Evolutionary conservation across 2,113 vertebrate genomes (phyloP), one percentile per base, ranked within the genome.

Genomic region (Grus americana): DNA sequence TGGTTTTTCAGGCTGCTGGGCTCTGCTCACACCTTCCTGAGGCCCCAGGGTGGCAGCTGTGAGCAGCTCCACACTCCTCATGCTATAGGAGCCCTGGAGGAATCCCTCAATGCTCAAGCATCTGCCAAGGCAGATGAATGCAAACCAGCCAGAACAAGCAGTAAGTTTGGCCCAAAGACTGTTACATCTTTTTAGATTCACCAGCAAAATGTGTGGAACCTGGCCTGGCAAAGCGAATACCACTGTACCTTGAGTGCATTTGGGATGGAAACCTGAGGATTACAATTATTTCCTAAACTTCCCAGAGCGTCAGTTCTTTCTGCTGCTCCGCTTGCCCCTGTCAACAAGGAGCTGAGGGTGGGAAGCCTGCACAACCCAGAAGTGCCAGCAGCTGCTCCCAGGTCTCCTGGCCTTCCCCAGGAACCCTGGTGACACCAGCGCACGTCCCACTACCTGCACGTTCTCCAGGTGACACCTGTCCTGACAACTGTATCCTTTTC

Each of bases 381-480:
- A 79, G 36, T 32, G 42, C 27, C 74, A 68, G 61, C 47, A 47
- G 38, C n/a, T 5, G 8, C 26, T 55, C 15, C n/a, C n/a, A 67
- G n/a, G n/a, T 18, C 40, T 79, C 54, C 47, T 32, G 38, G 15
- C 36, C 24, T 46, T 80, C 55, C 38, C 62, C 30, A 22, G 27
- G 9, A 47, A 34, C 26, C 0, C 0, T 0, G 1, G 40, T 59
- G 46, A 46, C 30, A 42, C 12, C 26, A 76, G 36, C 47, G 27
- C 19, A 30, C 4, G 5, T 52, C 79, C 27, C 17, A 40, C 5
- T 14, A 42, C 24, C 29, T 65, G 40, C 52, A 36, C 1, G 1
- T 23, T 83, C 24, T 72, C 26, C n/a, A 23, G 30, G 22, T 22
- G 7, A 47, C 46, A 24, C 26, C 16, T 36, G 20, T 76, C 50